A percentile compares a stretch with the other conserved stretches of the same genome.
Conservation (phyloP, 1,140 invertebrate species). For the Planococcus citri region DNA sequence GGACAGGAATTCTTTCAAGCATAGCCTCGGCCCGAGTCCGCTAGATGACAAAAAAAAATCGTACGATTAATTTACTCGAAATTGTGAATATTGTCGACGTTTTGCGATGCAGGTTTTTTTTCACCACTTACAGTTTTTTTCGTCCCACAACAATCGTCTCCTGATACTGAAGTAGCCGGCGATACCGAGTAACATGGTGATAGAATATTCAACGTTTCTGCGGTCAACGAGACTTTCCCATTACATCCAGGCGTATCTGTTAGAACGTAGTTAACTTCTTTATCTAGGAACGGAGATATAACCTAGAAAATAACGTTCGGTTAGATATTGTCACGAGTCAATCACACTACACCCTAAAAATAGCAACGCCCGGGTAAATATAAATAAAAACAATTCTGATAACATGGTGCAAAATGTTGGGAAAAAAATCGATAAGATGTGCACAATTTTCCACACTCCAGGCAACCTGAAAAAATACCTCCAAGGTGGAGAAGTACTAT, state of each 20-base stretch:
- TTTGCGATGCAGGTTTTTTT: neutral
- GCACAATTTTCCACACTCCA: no score
- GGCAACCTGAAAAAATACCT: no score
- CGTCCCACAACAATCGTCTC: constrained; percentile 33
- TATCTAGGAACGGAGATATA: constrained; percentile 44
- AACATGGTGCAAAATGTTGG: no score
- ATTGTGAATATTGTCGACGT: no score
- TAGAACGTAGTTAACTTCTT: constrained; percentile 42
- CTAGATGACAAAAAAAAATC: constrained; percentile 28
- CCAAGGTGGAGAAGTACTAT: no score
- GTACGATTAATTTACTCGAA: neutral
- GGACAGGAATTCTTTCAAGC: constrained; percentile 47
- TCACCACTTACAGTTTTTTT: constrained; percentile 36
- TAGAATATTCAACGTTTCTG: constrained; percentile 35
- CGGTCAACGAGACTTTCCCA: constrained; percentile 35
- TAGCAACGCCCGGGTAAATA: no score
- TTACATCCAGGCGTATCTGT: constrained; percentile 40
- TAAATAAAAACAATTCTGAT: no score
- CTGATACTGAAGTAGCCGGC: constrained; percentile 36
- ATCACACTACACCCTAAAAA: no score
- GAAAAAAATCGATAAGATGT: no score
- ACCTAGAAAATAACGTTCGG: constrained; percentile 34
- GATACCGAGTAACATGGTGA: constrained; percentile 35
- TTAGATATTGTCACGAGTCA: no score
- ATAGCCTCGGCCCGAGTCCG: constrained; percentile 55